Evolutionary conservation across 2,888 invertebrate species (phyloP), one percentile per base, ranked within the genome.

Genomic region (Pachymerium ferrugineum): DNA sequence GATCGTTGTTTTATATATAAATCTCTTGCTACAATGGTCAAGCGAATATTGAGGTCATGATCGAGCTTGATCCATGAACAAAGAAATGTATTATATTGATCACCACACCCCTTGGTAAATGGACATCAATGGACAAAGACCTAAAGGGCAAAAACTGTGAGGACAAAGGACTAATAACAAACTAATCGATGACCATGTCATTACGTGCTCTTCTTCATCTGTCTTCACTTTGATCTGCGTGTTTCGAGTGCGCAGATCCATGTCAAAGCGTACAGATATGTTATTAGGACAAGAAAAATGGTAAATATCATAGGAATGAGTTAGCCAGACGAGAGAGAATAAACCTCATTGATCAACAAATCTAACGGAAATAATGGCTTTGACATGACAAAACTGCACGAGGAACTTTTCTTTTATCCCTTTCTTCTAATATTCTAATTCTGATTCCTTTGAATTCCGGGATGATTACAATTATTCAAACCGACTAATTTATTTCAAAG

Each of bases 261-360:
- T 62, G 62, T 62, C 62, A 28, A 28, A n/a, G 62, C n/a, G n/a
- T n/a, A n/a, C n/a, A n/a, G 62, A n/a, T 62, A n/a, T 62, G 62
- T 62, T 62, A 62, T 62, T 62, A 62, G 62, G 62, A 14, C 62
- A 62, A 62, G 62, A 62, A 62, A 62, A 62, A 62, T 62, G 62
- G 62, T 28, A 28, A 62, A 28, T 62, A 62, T 62, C 62, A 62
- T 12, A 62, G 62, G 25, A 62, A 62, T 62, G 62, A 62, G 62
- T 62, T 62, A n/a, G 62, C 38, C 62, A 62, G 25, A 62, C n/a
- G 25, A 62, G 28, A 22, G 14, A 62, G 62, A 62, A 62, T 12
- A 62, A 62, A 62, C 28, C 25, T 62, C 62, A 62, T 62, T 62
- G 62, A 62, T 62, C 62, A 62, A 62, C 62, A 62, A 62, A 62